These are phyloP conservation scores for Gymnothorax reevesii DNA, from an alignment of 2,797 vertebrate species.

Conservation along the genomic window DNA sequence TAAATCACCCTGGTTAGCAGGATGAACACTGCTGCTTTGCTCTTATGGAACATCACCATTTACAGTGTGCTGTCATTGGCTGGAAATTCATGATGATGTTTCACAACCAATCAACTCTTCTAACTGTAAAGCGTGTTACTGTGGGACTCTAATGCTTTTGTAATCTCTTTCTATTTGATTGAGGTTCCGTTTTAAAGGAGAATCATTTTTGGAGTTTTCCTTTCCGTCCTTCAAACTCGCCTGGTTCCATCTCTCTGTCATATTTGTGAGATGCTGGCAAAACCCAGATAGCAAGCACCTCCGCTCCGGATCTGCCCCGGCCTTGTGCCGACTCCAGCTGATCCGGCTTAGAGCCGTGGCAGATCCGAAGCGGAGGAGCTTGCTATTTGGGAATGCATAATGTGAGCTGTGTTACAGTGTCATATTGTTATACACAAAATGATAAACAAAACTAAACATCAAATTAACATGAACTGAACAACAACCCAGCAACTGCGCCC, in stretches of 20 bases:
- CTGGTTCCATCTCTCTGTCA: background rate
- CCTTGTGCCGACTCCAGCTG: too few relatives aligned
- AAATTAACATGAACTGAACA: too few relatives aligned
- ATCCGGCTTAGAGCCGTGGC: too few relatives aligned
- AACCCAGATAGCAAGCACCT: too few relatives aligned
- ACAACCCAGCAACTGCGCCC: background rate
- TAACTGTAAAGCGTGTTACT: background rate
- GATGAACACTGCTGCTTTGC: background rate
- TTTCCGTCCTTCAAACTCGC: background rate
- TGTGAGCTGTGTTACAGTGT: background rate
- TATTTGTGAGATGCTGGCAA: background rate
- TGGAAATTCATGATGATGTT: background rate
- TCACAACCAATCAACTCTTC: background rate
- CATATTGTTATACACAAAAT: background rate
- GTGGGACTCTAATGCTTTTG: background rate
- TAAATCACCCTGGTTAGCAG: background rate
- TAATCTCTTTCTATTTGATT: too few relatives aligned
- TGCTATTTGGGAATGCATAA: background rate
- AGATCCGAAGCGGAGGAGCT: too few relatives aligned
- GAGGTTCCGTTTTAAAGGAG: too few relatives aligned
- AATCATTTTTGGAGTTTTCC: too few relatives aligned
- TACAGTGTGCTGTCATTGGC: background rate
- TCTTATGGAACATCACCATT: background rate
- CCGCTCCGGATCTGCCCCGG: too few relatives aligned
- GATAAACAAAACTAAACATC: too few relatives aligned